Evolutionary conservation across 2,888 invertebrate genomes (phyloP).

Genomic region (Xestoiulus laeticollis): DNA sequence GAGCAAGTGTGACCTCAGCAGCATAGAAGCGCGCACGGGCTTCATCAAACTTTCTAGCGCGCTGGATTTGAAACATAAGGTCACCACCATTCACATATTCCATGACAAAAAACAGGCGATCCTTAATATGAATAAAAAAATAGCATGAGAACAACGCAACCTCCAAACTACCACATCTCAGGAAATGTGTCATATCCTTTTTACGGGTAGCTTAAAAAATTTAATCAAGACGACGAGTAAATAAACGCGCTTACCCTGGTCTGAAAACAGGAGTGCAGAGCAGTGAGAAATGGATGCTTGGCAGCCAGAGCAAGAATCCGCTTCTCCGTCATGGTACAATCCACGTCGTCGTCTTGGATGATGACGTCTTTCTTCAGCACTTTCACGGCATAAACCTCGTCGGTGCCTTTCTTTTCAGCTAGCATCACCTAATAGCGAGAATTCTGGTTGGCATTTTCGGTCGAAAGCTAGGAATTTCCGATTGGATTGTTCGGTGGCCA

Average conservation of each 20-base stretch:
- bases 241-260: conserved; percentile 72
- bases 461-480: not conserved
- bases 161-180: not conserved
- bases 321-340: conserved; percentile 99
- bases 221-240: not conserved
- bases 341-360: conserved; percentile 98
- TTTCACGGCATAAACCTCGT: conserved; percentile 78
- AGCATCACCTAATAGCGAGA: conserved; percentile 81
- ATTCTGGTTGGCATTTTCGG: not conserved
- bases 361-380: conserved; percentile 98
- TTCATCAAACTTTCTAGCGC: conserved; percentile 97
- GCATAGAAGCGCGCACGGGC: conserved; percentile 94
- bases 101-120: conserved; percentile 98
- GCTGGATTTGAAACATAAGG: conserved; percentile 99
- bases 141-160: not conserved
- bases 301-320: conserved; percentile 96
- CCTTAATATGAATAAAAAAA: conserved; percentile 65
- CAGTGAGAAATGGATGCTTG: conserved; percentile 96
- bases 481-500: not conserved
- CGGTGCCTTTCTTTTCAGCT: conserved; percentile 90
- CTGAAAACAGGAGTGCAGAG: conserved; percentile 96
- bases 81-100: conserved; percentile 99
- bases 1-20: conserved; percentile 96
- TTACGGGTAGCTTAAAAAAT: too few relatives aligned
- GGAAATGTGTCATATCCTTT: not conserved